phyloP scores from a whole-genome alignment of 1,140 invertebrate genomes.

The Varroa destructor region DNA sequence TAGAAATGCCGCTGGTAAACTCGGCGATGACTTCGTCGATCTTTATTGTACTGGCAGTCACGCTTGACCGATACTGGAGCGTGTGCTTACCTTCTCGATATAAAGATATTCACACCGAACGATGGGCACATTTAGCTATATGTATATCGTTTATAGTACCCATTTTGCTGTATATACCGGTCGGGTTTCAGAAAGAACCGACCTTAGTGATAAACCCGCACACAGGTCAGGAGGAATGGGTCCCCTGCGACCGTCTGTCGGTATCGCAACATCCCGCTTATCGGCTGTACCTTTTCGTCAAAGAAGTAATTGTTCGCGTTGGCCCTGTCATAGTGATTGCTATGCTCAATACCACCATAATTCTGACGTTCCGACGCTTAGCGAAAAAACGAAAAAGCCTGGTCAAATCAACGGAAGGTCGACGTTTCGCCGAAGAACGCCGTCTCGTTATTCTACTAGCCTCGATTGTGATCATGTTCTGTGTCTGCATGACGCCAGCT shows the following conservation, averaged over 20 bases:
- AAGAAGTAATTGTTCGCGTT: slow-evolving; percentile 37
- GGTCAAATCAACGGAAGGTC: slow-evolving; percentile 39
- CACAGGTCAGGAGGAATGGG: slow-evolving; percentile 15
- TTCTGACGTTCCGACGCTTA: slow-evolving; percentile 52
- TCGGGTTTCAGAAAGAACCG: slow-evolving; percentile 37
- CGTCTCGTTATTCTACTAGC: slow-evolving; percentile 54
- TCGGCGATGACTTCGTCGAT: slow-evolving; percentile 49
- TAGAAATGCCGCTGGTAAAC: slow-evolving; percentile 58
- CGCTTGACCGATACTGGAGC: slow-evolving; percentile 41
- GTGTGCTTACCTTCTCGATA: slow-evolving; percentile 41
- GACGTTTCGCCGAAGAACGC: slow-evolving; percentile 51
- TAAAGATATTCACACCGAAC: slow-evolving; percentile 39
- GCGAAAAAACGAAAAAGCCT: slow-evolving; percentile 52
- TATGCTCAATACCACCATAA: slow-evolving; percentile 53
- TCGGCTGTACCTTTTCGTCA: slow-evolving; percentile 36
- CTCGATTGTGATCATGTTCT: slow-evolving; percentile 57
- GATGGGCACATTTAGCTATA: slow-evolving; percentile 38
- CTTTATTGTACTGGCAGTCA: slow-evolving; percentile 42
- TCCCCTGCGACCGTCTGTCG: slow-evolving; percentile 33
- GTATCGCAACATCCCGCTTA: slow-evolving; percentile 35
- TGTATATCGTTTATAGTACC: slow-evolving; percentile 37
- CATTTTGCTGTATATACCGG: slow-evolving; percentile 39
- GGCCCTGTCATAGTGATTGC: slow-evolving; percentile 53
- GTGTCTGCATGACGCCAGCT: slow-evolving; percentile 60
- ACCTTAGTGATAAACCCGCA: slow-evolving; percentile 6